Percentiles rank a stretch among this genome's conserved stretches.
Conservation (phyloP, 2,888 invertebrate species). For the Petrolisthes cinctipes region DNA sequence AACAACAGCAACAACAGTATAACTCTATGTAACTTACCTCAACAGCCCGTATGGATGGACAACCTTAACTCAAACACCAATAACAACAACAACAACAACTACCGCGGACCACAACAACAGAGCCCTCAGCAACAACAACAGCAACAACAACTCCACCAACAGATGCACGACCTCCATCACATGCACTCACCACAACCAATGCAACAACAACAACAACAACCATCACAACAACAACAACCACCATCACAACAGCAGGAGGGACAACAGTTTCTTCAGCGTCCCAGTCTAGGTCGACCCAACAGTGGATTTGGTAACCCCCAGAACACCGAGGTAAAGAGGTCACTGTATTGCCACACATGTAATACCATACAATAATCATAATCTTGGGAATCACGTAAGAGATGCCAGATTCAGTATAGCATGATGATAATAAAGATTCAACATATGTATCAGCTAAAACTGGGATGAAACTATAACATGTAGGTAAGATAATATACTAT, state of each 20-base stretch:
- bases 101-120: background rate
- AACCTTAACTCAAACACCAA: slow-evolving; percentile 5
- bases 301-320: background rate
- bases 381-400: background rate
- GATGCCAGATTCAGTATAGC: background rate
- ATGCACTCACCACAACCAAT: background rate
- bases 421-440: background rate
- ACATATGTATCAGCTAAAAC: background rate
- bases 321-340: slow-evolving; percentile 27
- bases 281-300: background rate
- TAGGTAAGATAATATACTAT: background rate
- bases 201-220: slow-evolving; percentile 6
- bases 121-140: background rate
- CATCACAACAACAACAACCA: slow-evolving; percentile 29
- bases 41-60: slow-evolving; percentile 53
- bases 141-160: slow-evolving; percentile 31
- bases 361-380: background rate
- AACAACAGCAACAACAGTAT: background rate
- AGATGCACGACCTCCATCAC: slow-evolving; percentile 38
- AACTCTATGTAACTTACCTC: background rate
- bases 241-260: slow-evolving; percentile 20
- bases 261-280: background rate
- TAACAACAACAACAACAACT: slow-evolving; percentile 22
- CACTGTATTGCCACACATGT: too few species aligned
- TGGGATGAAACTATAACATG: background rate